These are phyloP conservation scores for Phaethon lepturus DNA, from an alignment of 2,113 vertebrate species.

Conservation along the genomic window DNA sequence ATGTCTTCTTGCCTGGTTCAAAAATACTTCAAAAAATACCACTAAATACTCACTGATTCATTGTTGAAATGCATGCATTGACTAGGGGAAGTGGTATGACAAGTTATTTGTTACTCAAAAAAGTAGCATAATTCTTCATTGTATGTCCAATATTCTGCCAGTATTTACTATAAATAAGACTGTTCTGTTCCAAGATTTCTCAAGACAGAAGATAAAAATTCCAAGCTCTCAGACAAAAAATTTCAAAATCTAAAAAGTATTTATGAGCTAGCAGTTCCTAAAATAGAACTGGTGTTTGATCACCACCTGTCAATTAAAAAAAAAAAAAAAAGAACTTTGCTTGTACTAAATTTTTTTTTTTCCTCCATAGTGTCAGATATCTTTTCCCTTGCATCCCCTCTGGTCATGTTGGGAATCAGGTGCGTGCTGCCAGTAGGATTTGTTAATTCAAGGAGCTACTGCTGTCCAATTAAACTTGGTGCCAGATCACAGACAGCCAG, in stretches of 20 bases:
- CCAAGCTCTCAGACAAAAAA: background rate
- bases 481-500: conserved; percentile 9
- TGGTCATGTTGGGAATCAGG: background rate
- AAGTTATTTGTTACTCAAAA: background rate
- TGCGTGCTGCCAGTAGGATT: background rate
- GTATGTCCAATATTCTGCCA: background rate
- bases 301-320: background rate
- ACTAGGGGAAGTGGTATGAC: background rate
- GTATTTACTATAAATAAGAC: conserved; percentile 43
- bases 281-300: background rate
- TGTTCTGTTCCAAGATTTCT: conserved; percentile 35
- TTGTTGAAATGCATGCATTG: background rate
- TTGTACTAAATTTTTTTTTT: background rate
- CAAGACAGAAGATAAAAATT: background rate
- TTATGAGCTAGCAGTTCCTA: background rate
- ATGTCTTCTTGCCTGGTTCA: background rate
- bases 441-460: conserved; percentile 8
- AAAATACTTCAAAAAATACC: background rate
- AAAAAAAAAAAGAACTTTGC: background rate
- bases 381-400: background rate
- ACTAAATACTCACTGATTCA: background rate
- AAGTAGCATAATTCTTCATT: background rate
- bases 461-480: conserved; percentile 34
- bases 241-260: background rate
- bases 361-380: background rate